phyloP scores from a whole-genome alignment of 2,888 invertebrate genomes.

The Diaperis boleti region DNA sequence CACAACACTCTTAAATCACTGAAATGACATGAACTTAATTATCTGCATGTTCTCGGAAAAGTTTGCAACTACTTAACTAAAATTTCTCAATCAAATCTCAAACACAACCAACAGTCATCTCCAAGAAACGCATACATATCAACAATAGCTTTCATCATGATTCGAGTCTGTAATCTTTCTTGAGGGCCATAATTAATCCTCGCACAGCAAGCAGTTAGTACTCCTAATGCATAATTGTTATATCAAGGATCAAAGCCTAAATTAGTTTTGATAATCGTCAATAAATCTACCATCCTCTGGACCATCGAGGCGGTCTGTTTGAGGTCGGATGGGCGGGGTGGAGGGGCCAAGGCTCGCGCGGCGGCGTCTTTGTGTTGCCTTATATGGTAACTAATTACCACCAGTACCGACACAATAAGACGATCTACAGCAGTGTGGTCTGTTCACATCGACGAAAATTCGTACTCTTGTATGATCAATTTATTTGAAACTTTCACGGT shows the following conservation, averaged over 20 bases:
- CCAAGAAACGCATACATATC: neutral
- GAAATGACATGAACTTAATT: too few relatives aligned
- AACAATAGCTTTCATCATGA: conserved; percentile 8
- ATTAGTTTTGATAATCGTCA: conserved; percentile 63
- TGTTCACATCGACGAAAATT: conserved; percentile 49
- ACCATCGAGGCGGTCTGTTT: conserved; percentile 60
- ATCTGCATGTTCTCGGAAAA: neutral
- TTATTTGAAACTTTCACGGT: neutral
- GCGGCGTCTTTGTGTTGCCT: conserved; percentile 65
- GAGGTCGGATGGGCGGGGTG: conserved; percentile 52
- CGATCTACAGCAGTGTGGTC: conserved; percentile 54
- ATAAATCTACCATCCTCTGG: conserved; percentile 58
- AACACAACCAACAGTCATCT: neutral
- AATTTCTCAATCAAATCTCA: conserved; percentile 13
- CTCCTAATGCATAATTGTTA: conserved; percentile 51
- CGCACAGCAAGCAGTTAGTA: conserved; percentile 19
- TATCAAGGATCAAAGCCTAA: conserved; percentile 59
- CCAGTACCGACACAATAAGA: conserved; percentile 61
- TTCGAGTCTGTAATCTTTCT: conserved; percentile 12
- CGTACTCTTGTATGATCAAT: neutral
- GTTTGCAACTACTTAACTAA: neutral
- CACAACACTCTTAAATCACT: too few relatives aligned
- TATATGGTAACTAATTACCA: conserved; percentile 66
- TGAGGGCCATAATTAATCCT: conserved; percentile 27
- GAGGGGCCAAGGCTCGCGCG: conserved; percentile 60